Conservation (phyloP, 2,113 vertebrate genomes). For the Eudyptes chrysolophus region DNA sequence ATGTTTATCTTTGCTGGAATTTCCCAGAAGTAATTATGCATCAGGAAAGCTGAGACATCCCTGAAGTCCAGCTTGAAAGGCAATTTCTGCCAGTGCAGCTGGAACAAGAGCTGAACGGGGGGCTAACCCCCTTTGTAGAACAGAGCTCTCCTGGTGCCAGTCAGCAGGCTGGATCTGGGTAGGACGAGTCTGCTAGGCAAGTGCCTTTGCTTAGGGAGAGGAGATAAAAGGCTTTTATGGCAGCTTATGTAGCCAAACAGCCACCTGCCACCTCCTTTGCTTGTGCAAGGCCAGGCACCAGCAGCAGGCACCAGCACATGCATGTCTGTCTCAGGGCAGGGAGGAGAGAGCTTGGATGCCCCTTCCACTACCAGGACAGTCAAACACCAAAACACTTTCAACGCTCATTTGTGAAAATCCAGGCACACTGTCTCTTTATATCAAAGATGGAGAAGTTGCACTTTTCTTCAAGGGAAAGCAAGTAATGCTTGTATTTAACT, state of each 20-base stretch:
- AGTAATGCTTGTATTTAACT: not conserved
- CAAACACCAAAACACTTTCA: not conserved
- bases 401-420: not conserved
- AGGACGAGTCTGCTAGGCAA: not conserved
- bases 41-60: not conserved
- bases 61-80: not conserved
- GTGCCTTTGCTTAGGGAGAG: not conserved
- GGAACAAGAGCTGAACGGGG: not conserved
- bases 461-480: not conserved
- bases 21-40: not conserved
- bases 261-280: not conserved
- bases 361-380: not conserved
- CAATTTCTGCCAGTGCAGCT: not conserved
- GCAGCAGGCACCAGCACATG: not conserved
- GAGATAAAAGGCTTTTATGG: not conserved
- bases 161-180: not conserved
- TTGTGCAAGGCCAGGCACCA: not conserved
- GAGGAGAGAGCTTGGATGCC: not conserved
- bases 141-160: not conserved
- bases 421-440: rapidly evolving
- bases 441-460: not conserved
- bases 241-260: not conserved
- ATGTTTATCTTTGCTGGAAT: not conserved
- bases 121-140: not conserved
- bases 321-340: not conserved